phyloP scores from a whole-genome alignment of 1,140 invertebrate genomes.

The Lerema accius region DNA sequence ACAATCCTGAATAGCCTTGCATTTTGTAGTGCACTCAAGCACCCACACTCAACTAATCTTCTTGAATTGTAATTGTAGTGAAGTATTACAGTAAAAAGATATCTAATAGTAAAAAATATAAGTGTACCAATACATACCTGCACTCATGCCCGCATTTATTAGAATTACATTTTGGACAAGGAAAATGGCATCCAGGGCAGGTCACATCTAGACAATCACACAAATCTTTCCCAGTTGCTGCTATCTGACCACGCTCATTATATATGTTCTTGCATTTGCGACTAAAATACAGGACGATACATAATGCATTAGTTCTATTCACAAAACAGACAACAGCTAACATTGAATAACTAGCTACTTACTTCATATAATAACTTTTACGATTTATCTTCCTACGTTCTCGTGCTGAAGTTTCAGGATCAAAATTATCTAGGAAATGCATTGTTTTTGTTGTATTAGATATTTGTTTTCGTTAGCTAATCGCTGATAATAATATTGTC shows the following conservation, averaged over 20 bases:
- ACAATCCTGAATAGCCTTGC: too few relatives aligned
- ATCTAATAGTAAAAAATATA: too few relatives aligned
- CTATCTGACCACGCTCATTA: constrained; percentile 70
- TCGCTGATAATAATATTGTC: too few relatives aligned
- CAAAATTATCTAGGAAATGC: constrained; percentile 69
- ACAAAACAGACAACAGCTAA: too few relatives aligned
- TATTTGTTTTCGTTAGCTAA: too few relatives aligned
- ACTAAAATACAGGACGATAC: constrained; percentile 44
- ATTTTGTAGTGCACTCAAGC: too few relatives aligned
- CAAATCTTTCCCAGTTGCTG: constrained; percentile 85
- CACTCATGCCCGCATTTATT: constrained; percentile 80
- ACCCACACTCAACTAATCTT: too few relatives aligned
- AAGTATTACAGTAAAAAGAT: too few relatives aligned
- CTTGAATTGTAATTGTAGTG: too few relatives aligned
- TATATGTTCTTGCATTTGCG: constrained; percentile 67
- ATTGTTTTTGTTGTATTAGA: constrained; percentile 46
- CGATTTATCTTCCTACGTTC: constrained; percentile 70
- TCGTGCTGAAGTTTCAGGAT: constrained; percentile 69
- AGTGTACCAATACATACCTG: constrained; percentile 58
- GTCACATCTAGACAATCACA: constrained; percentile 89
- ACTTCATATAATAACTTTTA: constrained; percentile 73
- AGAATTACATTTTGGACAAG: constrained; percentile 88
- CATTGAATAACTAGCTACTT: too few relatives aligned
- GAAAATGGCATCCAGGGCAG: constrained; percentile 91
- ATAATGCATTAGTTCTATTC: background rate